Evolutionary conservation across 2,888 invertebrate genomes (phyloP), one percentile per base, ranked within the genome.

Genomic region (Diarsia mendica): DNA sequence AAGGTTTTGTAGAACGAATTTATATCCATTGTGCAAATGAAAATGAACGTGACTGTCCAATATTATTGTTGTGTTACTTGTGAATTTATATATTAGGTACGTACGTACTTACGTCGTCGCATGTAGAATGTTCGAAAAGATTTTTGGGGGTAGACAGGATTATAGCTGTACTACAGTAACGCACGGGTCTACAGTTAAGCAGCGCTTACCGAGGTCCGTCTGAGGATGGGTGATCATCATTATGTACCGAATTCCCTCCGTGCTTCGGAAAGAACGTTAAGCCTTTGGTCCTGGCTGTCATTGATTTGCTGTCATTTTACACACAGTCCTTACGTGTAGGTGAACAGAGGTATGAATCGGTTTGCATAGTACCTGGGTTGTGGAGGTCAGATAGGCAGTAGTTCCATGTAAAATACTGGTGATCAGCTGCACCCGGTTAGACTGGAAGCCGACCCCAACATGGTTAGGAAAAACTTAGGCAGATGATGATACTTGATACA

Each of bases 31-130:
- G 67, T 84, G 46, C 20, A 70, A 51, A 84, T 80, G 84, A 70
- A 81, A 80, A 81, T 84, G 49, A 80, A 80, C 80, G 84, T 67
- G 84, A 70, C 80, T 33, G n/a, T 46, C 73, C 48, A 84, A 79
- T 81, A 73, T 81, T 79, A 67, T 61, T 84, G 74, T 58, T 60
- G 53, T 53, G 18, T 58, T n/a, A 28, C 39, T 68, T 67, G 58
- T 15, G 13, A 20, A 51, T 33, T n/a, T 76, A n/a, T 66, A 33
- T 39, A 3, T 39, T 39, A 39, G 39, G 39, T 39, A 39, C n/a
- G n/a, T 6, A 6, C 4, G 48, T 58, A 58, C 8, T 15, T 15
- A 63, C 20, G 1, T 49, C 20, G 1, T 49, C 5, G 6, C 11
- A 67, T 46, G 33, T 63, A 13, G 39, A 63, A 63, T 58, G 20